Conservation (phyloP, 1,140 invertebrate genomes). For the Dendroctonus valens region DNA sequence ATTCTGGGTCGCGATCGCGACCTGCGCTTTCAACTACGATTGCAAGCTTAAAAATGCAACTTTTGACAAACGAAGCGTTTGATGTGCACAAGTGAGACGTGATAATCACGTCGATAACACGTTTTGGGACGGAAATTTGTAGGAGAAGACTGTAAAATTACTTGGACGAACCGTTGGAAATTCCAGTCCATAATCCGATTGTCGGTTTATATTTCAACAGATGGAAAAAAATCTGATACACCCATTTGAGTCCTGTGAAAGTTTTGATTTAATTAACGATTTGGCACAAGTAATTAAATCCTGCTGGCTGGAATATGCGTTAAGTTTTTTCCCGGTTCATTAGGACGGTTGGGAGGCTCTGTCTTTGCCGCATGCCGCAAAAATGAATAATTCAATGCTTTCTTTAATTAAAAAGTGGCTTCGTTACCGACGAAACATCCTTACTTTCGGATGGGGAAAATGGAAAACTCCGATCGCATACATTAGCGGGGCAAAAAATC, state of each 20-base stretch:
- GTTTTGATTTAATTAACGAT: slow-evolving; percentile 33
- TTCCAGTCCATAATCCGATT: no score
- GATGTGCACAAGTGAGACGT: no score
- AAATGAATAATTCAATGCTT: slow-evolving; percentile 36
- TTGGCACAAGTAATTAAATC: slow-evolving; percentile 30
- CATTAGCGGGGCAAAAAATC: slow-evolving; percentile 8
- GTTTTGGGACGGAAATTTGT: no score
- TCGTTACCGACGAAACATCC: slow-evolving; percentile 34
- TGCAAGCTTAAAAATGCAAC: no score
- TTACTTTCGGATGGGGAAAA: slow-evolving; percentile 28
- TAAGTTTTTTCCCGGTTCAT: slow-evolving; percentile 34
- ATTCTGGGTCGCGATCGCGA: no score
- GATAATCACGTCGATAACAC: no score
- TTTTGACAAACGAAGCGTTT: no score
- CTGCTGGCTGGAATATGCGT: slow-evolving; percentile 31
- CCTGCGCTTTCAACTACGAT: no score
- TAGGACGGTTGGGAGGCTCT: slow-evolving; percentile 14
- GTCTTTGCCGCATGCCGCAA: slow-evolving; percentile 31
- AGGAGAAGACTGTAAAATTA: no score
- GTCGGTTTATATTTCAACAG: neutral
- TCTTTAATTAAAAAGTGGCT: slow-evolving; percentile 37
- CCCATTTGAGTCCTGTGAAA: slow-evolving; percentile 24
- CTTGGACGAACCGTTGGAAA: no score
- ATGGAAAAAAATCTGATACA: slow-evolving; percentile 22
- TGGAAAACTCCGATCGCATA: slow-evolving; percentile 32